Conservation (phyloP, 2,113 vertebrate species). For the Erinaceus europaeus region DNA sequence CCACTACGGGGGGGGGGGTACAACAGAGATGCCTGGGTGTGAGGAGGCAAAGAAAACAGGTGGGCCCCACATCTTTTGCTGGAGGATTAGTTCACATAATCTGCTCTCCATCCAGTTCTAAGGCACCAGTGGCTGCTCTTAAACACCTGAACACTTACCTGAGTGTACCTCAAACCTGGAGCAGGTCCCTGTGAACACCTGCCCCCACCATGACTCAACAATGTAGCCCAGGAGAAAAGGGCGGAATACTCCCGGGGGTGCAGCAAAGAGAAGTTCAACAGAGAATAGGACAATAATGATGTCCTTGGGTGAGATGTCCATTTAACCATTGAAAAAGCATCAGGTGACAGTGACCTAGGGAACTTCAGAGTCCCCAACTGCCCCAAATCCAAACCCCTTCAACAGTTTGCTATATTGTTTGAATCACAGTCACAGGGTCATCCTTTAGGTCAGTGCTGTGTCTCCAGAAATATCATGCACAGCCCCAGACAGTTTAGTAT, state of each 20-base stretch:
- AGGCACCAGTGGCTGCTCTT: not conserved
- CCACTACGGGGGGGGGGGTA: too few species aligned
- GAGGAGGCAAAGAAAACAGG: too few species aligned
- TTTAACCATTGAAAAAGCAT: not conserved
- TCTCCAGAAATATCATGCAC: not conserved
- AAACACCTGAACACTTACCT: not conserved
- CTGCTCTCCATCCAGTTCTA: not conserved
- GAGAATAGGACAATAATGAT: rapidly evolving
- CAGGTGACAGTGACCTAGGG: too few species aligned
- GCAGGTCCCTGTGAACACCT: not conserved
- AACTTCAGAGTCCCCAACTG: rapidly evolving
- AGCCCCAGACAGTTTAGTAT: rapidly evolving
- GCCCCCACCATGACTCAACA: not conserved
- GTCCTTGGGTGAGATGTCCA: rapidly evolving
- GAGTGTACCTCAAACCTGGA: not conserved
- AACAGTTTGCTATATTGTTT: not conserved
- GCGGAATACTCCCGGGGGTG: rapidly evolving
- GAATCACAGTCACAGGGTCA: not conserved
- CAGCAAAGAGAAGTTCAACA: not conserved
- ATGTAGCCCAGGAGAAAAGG: not conserved
- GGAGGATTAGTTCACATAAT: not conserved
- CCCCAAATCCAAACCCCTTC: not conserved
- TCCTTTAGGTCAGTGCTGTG: not conserved
- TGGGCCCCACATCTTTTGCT: not conserved
- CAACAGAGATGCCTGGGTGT: too few species aligned